These are phyloP conservation scores for Thymelicus sylvestris DNA, from an alignment of 2,888 invertebrate genomes.

Conservation along the genomic window DNA sequence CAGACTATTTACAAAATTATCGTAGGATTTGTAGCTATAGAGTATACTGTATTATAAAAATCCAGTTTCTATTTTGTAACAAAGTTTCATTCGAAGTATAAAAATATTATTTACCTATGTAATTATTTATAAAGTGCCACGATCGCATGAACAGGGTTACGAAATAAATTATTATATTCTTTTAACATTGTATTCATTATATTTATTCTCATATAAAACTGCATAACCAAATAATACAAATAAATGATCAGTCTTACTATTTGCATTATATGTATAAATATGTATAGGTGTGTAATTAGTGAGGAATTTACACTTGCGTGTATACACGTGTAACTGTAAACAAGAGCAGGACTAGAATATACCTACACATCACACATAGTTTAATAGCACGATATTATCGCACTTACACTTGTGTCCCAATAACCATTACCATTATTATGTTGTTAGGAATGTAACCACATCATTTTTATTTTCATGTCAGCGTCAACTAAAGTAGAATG, in stretches of 20 bases:
- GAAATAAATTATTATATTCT: slow-evolving; percentile 38
- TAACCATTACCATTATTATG: not conserved
- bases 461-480: too few relatives aligned
- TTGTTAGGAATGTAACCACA: not conserved
- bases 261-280: slow-evolving; percentile 6
- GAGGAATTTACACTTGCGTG: slow-evolving; percentile 1
- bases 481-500: too few relatives aligned
- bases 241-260: slow-evolving; percentile 45
- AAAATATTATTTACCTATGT: slow-evolving; percentile 5
- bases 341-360: slow-evolving; percentile 17
- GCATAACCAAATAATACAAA: slow-evolving; percentile 45
- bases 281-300: slow-evolving; percentile 6
- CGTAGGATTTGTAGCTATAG: not conserved
- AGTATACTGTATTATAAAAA: not conserved
- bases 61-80: not conserved
- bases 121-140: slow-evolving; percentile 8
- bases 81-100: not conserved
- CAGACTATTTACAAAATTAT: not conserved
- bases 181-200: slow-evolving; percentile 35
- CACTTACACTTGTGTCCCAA: slow-evolving; percentile 11
- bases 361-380: not conserved
- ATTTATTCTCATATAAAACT: slow-evolving; percentile 44
- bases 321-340: not conserved
- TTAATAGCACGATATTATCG: slow-evolving; percentile 6
- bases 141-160: slow-evolving; percentile 24